phyloP scores from a whole-genome alignment of 2,797 vertebrate species.

The Dendrocincla fuliginosa region DNA sequence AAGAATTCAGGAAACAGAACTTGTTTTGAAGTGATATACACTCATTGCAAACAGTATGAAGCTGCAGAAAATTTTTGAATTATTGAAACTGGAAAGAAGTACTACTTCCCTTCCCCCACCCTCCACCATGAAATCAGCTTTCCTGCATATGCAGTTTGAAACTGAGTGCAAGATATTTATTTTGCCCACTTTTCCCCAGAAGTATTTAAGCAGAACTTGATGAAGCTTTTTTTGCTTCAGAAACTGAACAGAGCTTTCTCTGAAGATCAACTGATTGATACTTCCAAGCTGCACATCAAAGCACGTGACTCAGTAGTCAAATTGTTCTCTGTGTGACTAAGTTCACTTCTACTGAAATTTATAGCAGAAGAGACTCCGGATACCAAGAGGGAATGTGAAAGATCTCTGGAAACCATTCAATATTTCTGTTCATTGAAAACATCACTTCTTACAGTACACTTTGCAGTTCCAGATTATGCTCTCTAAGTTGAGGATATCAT shows the following conservation, averaged over 20 bases:
- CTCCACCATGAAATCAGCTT: not conserved
- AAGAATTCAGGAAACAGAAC: not conserved
- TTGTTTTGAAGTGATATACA: not conserved
- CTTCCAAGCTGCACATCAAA: not conserved
- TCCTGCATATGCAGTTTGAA: not conserved
- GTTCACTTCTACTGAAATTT: not conserved
- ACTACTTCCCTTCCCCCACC: not conserved
- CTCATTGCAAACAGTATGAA: not conserved
- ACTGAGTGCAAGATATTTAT: not conserved
- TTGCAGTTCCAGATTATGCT: not conserved
- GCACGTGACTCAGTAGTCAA: not conserved
- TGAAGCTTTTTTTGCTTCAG: not conserved
- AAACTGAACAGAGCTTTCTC: not conserved
- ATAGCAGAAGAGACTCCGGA: not conserved
- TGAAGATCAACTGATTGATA: not conserved
- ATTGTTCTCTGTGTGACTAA: not conserved
- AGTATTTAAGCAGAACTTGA: not conserved
- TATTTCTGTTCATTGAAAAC: not conserved
- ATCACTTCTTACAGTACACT: not conserved
- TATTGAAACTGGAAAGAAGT: not conserved
- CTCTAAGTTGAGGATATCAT: not conserved
- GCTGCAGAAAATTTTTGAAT: not conserved
- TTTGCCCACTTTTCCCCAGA: not conserved
- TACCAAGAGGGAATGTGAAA: not conserved
- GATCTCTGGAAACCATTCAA: not conserved